A percentile compares a stretch with the other conserved stretches of the same genome.
These are phyloP conservation scores for Tyria jacobaeae DNA, from an alignment of 2,888 invertebrate genomes.

Conservation along the genomic window DNA sequence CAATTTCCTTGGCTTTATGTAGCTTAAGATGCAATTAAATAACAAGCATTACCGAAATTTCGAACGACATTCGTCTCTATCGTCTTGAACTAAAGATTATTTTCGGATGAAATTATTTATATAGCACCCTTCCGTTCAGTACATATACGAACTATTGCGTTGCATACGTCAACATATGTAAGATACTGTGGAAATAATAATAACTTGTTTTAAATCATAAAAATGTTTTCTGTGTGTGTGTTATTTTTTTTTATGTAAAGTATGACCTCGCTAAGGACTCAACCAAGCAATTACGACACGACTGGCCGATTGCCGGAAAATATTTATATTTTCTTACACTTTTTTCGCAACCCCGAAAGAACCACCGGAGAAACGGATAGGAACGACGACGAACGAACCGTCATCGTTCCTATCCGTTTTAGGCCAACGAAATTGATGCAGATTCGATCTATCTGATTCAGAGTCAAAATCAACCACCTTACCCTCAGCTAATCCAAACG, in stretches of 20 bases:
- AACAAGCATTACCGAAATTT: conserved; percentile 3
- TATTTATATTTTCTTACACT: too few species aligned
- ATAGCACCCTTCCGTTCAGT: not conserved
- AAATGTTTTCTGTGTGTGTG: not conserved
- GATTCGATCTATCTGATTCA: too few species aligned
- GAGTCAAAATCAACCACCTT: not conserved
- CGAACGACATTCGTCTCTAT: conserved; percentile 1
- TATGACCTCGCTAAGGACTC: too few species aligned
- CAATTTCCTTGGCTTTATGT: conserved; percentile 26
- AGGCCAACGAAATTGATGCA: too few species aligned
- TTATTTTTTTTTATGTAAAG: not conserved
- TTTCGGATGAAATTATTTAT: not conserved
- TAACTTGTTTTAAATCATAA: not conserved
- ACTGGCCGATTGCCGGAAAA: not conserved
- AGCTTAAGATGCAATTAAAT: conserved; percentile 12
- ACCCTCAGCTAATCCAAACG: not conserved
- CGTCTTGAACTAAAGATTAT: conserved; percentile 7
- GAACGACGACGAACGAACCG: too few species aligned
- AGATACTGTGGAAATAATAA: not conserved
- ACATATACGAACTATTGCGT: conserved; percentile 3
- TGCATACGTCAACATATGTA: conserved; percentile 3
- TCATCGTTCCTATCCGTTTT: too few species aligned
- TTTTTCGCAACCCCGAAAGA: not conserved
- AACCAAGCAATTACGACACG: not conserved
- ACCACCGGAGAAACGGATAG: too few species aligned